A percentile compares a stretch with the other conserved stretches of the same genome.
Evolutionary conservation across 2,797 vertebrate species (phyloP).

Genomic region (Lemur catta): DNA sequence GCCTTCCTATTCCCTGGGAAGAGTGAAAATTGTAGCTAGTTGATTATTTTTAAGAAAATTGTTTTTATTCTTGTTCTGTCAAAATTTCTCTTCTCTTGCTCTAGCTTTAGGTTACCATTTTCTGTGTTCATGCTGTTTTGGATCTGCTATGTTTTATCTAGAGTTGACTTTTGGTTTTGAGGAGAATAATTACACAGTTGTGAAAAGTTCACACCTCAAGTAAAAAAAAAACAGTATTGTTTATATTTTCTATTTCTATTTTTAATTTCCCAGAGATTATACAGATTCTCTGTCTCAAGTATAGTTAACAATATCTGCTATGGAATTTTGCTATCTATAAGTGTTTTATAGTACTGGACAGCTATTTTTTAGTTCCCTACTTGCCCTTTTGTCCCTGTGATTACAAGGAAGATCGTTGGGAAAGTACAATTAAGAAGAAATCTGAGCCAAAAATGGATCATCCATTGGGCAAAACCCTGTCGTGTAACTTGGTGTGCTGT

Average conservation of each 20-base stretch:
- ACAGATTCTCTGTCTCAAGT: not conserved
- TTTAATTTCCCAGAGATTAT: constrained; percentile 25
- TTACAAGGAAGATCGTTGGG: not conserved
- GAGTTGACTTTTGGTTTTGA: not conserved
- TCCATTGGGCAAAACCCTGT: not conserved
- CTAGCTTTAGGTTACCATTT: not conserved
- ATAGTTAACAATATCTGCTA: not conserved
- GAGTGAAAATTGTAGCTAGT: not conserved
- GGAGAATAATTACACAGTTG: not conserved
- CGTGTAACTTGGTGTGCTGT: not conserved
- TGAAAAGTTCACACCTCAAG: not conserved
- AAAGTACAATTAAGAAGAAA: not conserved
- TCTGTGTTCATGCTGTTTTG: not conserved
- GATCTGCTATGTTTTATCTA: not conserved
- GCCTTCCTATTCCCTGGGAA: not conserved
- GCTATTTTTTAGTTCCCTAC: not conserved
- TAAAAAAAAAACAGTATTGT: not conserved
- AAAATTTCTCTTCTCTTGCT: not conserved
- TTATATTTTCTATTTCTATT: not conserved
- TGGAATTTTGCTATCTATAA: not conserved
- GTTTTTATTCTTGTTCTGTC: not conserved
- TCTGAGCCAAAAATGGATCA: not conserved
- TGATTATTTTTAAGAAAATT: not conserved
- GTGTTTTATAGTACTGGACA: not conserved
- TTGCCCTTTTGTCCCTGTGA: not conserved